Base-by-base conservation (phyloP, 1,140 invertebrate genomes). In the Scaptodrosophila lebanonensis region DNA sequence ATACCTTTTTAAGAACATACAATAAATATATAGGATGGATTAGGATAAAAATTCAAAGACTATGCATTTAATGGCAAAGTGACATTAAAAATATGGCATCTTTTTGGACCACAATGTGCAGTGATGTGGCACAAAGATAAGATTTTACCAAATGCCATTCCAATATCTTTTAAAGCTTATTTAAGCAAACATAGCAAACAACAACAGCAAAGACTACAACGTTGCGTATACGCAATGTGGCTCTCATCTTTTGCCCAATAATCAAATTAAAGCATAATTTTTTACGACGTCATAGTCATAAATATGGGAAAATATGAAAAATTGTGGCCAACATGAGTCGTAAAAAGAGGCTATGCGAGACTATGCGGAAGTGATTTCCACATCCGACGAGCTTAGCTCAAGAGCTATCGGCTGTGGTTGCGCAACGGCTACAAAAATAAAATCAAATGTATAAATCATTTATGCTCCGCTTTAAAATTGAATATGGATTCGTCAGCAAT, bases 231-330 rank as follows among this genome's bases (percentile, higher is more conserved):
- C 73, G 64, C 68, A 43, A 29, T 30, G 45, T 50, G 25, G 42
- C 39, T 38, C 50, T 47, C 52, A 59, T 60, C 42, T 17, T 44
- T 25, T 44, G 49, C 66, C 59, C 54, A 70, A 82, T 82, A 82
- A 82, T 82, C 75, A 82, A 82, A 82, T 82, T 75, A 82, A 82
- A 82, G 69, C 75, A 82, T 82, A 82, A 82, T 82, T 75, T 82
- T 82, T 82, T 82, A 82, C 76, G 70, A 82, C 57, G 62, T 82
- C 75, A 82, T 82, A 82, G 75, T 64, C 76, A 82, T 82, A 82
- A 82, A 82, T 82, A 54, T 75, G 48, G 12, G 8, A 33, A 82
- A 66, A 76, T 76, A 79, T 75, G 76, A 67, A 53, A 66, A 67
- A 63, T 64, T 71, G 58, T 70, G 66, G 48, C 45, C 56, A 49